phyloP scores from a whole-genome alignment of 2,797 vertebrate species.

The Rachycentron canadum region DNA sequence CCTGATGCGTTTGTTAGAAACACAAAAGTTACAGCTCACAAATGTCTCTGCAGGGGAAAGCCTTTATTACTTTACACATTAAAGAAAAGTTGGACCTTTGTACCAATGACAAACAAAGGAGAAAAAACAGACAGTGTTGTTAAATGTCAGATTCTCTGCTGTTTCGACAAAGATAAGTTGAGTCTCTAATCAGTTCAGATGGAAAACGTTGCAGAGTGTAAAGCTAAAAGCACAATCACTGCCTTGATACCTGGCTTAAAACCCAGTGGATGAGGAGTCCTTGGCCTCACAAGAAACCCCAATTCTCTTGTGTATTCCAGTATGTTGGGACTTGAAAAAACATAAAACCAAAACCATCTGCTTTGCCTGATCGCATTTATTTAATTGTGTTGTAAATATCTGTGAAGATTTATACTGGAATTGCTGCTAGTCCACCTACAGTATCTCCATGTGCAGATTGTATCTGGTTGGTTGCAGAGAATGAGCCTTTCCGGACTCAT shows the following conservation, averaged over 20 bases:
- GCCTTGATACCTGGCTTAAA: conserved; percentile 18
- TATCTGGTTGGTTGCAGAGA: conserved; percentile 14
- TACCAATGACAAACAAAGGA: conserved; percentile 8
- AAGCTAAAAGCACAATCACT: conserved; percentile 19
- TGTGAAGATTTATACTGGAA: conserved; percentile 20
- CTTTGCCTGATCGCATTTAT: conserved; percentile 27
- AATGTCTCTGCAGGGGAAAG: neutral
- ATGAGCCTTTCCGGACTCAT: conserved; percentile 35
- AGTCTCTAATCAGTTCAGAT: conserved; percentile 27
- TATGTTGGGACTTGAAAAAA: conserved; percentile 10
- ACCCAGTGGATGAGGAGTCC: conserved; percentile 15
- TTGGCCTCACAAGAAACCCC: conserved; percentile 30
- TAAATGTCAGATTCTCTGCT: conserved; percentile 1
- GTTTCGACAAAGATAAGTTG: conserved; percentile 13
- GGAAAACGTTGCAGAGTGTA: conserved; percentile 20
- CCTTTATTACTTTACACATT: conserved; percentile 2
- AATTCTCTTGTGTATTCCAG: conserved; percentile 18
- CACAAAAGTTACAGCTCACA: neutral
- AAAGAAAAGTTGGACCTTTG: conserved; percentile 18
- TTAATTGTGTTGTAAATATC: conserved; percentile 27
- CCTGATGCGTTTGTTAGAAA: conserved; percentile 29
- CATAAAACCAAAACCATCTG: conserved; percentile 18
- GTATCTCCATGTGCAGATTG: conserved; percentile 3
- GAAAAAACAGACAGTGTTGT: neutral
- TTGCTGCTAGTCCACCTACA: neutral